Conservation (phyloP, 2,797 vertebrate species). For the Sebastes paucispinis region DNA sequence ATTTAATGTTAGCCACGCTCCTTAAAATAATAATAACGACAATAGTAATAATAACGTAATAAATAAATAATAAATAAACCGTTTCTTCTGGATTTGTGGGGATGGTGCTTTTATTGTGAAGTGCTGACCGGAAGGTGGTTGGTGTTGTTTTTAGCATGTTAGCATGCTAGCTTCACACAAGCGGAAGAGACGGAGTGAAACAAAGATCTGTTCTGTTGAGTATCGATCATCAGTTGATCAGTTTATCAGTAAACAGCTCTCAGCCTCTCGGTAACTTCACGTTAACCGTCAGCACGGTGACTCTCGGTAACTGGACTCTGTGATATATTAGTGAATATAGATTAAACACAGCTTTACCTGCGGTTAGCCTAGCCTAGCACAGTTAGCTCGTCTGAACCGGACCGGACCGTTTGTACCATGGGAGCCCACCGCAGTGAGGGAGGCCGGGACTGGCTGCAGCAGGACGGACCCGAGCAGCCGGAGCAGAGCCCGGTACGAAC, state of each 20-base stretch:
- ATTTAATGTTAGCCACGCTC: neutral
- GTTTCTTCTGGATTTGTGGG: neutral
- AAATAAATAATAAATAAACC: neutral
- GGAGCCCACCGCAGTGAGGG: constrained; percentile 82
- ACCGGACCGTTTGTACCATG: constrained; percentile 54
- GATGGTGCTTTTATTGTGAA: too few relatives aligned
- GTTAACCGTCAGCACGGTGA: neutral
- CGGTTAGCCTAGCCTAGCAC: neutral
- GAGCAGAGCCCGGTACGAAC: constrained; percentile 62
- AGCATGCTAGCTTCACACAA: neutral
- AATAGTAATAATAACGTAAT: neutral
- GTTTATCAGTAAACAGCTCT: neutral
- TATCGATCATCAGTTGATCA: neutral
- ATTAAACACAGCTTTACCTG: neutral
- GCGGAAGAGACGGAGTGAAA: neutral
- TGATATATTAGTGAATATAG: neutral
- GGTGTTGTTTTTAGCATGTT: too few relatives aligned
- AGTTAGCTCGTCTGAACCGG: neutral
- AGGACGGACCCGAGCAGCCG: constrained; percentile 69
- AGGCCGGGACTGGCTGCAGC: constrained; percentile 78
- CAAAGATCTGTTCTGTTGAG: neutral
- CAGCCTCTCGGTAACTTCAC: too few relatives aligned
- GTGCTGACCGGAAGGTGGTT: too few relatives aligned
- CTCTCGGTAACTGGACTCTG: neutral
- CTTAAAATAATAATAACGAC: neutral